phyloP scores from a whole-genome alignment of 2,113 vertebrate species.

The human region GRCh38 chr9:124780001-124780500 shows the following conservation, averaged over 20 bases:
- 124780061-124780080: constrained; percentile 40
- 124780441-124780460: not conserved
- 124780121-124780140: not conserved
- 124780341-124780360: not conserved
- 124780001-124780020: not conserved
- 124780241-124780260: not conserved
- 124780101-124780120: constrained; percentile 63
- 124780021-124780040: not conserved
- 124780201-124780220: not conserved
- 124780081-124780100: constrained; percentile 59
- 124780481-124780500: constrained; percentile 12
- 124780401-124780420: not conserved
- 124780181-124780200: not conserved
- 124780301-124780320: not conserved
- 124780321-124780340: not conserved
- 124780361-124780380: not conserved
- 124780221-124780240: not conserved
- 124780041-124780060: not conserved
- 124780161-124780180: not conserved
- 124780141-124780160: not conserved
- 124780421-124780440: not conserved
- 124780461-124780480: accelerated
- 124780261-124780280: not conserved
- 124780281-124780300: not conserved
- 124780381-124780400: not conserved